Base-by-base conservation (phyloP, 2,797 vertebrate species). In the Molossus molossus region DNA sequence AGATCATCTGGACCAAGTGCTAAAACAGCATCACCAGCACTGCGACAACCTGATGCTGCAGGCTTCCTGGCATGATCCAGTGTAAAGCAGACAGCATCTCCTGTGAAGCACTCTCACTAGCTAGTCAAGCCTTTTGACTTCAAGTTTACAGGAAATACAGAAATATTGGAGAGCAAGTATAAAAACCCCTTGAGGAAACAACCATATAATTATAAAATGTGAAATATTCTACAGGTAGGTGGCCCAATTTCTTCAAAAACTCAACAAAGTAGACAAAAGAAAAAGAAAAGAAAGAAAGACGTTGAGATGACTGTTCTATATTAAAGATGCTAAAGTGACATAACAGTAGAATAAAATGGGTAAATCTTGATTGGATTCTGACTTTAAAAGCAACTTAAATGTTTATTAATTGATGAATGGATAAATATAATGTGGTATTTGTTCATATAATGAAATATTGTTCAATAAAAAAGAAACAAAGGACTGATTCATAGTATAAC, bases 401-500 rank as follows among this genome's bases (percentile, higher is more conserved):
- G 37, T 89, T 69, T n/a, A 55, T 73, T 50, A 73, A 2, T 67
- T 72, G 33, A 29, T 83, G 23, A 88, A 15, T 77, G 40, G 37
- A 27, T 88, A 87, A 75, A 60, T 92, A 86, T 83, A 69, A 70
- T 73, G 0, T 80, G 14, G 3, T 72, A 23, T 50, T 20, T 57
- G 60, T 72, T 73, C n/a, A 72, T 20, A 82, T 6, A n/a, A 25
- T 27, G 69, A 58, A 60, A 29, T 80, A 48, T 70, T 69, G 13
- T 48, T 94, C 20, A 81, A 20, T 25, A 60, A 53, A 77, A 82
- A 89, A 75, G 20, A 55, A 87, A 80, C 87, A 33, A 80, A 79
- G 5, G 64, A 57, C 53, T 27, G 29, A 80, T 82, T 82, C 62
- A 82, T 73, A 45, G 58, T 82, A 29, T 53, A 89, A 83, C n/a